phyloP scores from a whole-genome alignment of 2,797 vertebrate genomes.

The Capromys pilorides region DNA sequence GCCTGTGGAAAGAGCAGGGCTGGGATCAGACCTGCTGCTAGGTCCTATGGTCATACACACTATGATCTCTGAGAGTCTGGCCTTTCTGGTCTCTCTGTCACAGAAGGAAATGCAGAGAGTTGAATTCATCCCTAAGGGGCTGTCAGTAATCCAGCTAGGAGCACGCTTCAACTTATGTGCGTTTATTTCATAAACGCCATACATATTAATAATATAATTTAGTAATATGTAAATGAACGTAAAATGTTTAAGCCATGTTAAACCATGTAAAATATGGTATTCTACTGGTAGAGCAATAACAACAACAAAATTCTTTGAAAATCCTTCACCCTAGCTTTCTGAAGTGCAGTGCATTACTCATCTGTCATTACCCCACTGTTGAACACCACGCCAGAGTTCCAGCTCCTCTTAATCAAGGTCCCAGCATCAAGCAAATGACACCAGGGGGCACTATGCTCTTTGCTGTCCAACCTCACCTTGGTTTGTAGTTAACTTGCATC shows the following conservation, averaged over 20 bases:
- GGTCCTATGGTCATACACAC: background rate
- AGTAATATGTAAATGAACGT: background rate
- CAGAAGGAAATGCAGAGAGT: background rate
- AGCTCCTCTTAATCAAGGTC: background rate
- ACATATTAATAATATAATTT: background rate
- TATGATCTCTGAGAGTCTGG: background rate
- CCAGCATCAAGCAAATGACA: background rate
- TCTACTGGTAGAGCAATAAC: background rate
- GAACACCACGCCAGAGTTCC: background rate
- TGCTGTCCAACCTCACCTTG: background rate
- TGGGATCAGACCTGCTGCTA: background rate
- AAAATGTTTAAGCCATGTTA: background rate
- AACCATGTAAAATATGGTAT: background rate
- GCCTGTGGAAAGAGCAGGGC: background rate
- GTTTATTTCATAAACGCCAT: background rate
- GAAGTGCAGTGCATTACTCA: background rate
- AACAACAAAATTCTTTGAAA: background rate
- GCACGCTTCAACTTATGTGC: background rate
- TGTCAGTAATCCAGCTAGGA: background rate
- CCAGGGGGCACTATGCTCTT: constrained; percentile 82
- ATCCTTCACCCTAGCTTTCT: background rate
- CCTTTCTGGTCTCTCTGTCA: background rate
- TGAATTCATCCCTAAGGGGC: background rate
- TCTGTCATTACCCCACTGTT: background rate
- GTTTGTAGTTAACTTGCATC: background rate